A percentile compares a stretch with the other conserved stretches of the same genome.
These are phyloP conservation scores for Drosophila ogumai DNA, from an alignment of 1,140 invertebrate species.

Conservation along the genomic window DNA sequence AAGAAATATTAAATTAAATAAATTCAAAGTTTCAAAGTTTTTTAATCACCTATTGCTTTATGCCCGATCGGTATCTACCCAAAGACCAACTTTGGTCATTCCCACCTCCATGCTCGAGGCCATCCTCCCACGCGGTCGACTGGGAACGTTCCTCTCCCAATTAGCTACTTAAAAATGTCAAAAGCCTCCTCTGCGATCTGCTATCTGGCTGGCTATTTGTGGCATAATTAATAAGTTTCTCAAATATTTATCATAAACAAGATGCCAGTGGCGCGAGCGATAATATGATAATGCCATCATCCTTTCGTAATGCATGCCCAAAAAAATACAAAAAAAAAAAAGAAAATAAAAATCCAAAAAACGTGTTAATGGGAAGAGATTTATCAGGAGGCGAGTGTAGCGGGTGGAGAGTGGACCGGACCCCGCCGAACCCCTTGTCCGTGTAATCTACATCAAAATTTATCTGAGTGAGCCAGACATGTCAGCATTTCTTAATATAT, in stretches of 20 bases:
- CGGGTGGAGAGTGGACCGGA: conserved; percentile 28
- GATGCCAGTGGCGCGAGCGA: conserved; percentile 57
- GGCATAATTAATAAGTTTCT: conserved; percentile 81
- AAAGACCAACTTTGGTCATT: conserved; percentile 38
- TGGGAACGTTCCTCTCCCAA: conserved; percentile 40
- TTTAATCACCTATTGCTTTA: background rate
- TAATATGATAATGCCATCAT: conserved; percentile 77
- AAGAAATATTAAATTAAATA: no score
- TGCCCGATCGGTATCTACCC: conserved; percentile 19
- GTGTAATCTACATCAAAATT: conserved; percentile 81
- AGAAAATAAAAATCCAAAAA: conserved; percentile 50
- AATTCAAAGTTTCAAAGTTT: background rate
- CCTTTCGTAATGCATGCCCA: conserved; percentile 54
- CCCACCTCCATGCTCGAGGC: background rate
- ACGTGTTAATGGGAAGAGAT: conserved; percentile 60
- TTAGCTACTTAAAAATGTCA: conserved; percentile 54
- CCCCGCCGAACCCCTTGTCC: conserved; percentile 14
- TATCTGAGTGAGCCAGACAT: conserved; percentile 81
- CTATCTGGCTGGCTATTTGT: conserved; percentile 67
- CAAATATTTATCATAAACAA: conserved; percentile 81
- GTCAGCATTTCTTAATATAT: conserved; percentile 83
- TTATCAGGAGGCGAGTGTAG: conserved; percentile 37
- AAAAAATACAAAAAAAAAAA: conserved; percentile 20
- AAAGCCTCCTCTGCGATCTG: conserved; percentile 29
- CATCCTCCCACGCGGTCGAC: conserved; percentile 23